A percentile compares a stretch with the other conserved stretches of the same genome.
These are phyloP conservation scores for Buceros bicornis DNA, from an alignment of 2,797 vertebrate species.

Conservation along the genomic window DNA sequence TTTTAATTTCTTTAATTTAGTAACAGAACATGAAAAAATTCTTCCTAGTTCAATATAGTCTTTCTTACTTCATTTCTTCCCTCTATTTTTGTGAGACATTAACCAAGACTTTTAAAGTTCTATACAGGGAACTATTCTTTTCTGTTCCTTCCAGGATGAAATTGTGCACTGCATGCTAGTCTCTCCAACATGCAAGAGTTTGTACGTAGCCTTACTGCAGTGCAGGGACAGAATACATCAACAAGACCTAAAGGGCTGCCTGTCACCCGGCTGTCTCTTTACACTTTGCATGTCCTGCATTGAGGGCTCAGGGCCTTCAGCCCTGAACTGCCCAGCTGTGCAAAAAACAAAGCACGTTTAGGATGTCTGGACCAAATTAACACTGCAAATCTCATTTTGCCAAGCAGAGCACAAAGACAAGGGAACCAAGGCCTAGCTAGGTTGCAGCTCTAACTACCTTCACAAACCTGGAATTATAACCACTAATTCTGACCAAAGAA, in stretches of 20 bases:
- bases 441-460: not conserved
- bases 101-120: not conserved
- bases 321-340: not conserved
- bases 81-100: not conserved
- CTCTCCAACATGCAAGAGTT: not conserved
- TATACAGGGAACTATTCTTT: not conserved
- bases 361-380: not conserved
- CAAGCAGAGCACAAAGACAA: not conserved
- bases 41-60: not conserved
- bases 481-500: not conserved
- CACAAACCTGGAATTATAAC: not conserved
- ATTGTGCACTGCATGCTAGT: not conserved
- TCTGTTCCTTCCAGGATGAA: not conserved
- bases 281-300: not conserved
- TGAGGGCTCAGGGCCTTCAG: not conserved
- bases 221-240: not conserved
- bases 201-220: not conserved
- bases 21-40: not conserved
- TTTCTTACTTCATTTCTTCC: not conserved
- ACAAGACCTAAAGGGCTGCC: not conserved
- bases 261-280: not conserved
- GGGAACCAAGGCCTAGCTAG: not conserved
- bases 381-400: not conserved
- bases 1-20: conserved; percentile 17
- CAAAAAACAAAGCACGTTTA: conserved; percentile 12